Conservation (phyloP, 2,113 vertebrate genomes). For the Spermophilus dauricus region DNA sequence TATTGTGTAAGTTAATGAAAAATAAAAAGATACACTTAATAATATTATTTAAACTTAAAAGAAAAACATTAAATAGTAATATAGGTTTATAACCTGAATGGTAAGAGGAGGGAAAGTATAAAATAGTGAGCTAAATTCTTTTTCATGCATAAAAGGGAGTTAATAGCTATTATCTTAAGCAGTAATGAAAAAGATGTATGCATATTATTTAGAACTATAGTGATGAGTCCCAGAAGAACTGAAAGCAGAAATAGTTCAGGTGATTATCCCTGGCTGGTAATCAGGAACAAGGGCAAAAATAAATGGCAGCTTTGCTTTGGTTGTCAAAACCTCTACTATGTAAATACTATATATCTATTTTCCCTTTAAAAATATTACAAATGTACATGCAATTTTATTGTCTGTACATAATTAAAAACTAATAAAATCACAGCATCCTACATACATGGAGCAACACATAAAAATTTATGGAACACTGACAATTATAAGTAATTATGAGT, state of each 20-base stretch:
- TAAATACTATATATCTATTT: background rate
- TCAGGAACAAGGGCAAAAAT: background rate
- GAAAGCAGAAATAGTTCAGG: background rate
- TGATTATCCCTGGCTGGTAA: background rate
- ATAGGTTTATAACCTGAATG: background rate
- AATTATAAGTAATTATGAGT: background rate
- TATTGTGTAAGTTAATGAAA: background rate
- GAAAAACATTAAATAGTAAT: background rate
- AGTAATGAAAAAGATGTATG: background rate
- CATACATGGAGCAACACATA: background rate
- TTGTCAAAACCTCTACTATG: background rate
- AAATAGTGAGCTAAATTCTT: background rate
- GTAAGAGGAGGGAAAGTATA: background rate
- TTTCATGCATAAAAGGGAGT: background rate
- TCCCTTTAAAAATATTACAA: background rate
- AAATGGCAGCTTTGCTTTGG: background rate
- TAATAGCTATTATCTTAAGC: background rate
- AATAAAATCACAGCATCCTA: background rate
- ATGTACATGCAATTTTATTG: background rate
- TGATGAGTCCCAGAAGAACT: background rate
- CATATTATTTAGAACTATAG: background rate
- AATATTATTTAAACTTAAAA: background rate
- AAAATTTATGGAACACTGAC: background rate
- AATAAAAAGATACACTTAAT: background rate
- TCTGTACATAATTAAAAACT: background rate